phyloP scores from a whole-genome alignment of 2,797 vertebrate species.

The Anguilla megastoma region DNA sequence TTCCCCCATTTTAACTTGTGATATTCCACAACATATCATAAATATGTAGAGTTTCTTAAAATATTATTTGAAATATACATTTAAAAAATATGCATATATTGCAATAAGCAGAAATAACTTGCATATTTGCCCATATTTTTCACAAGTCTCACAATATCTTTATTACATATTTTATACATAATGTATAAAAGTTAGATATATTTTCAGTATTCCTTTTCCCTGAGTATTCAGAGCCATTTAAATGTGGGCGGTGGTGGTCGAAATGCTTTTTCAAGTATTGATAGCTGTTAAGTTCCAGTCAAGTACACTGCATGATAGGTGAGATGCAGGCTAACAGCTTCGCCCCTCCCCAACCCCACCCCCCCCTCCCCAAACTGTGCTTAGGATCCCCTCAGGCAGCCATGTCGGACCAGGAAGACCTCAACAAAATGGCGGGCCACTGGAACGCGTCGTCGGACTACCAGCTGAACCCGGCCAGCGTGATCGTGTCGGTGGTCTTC shows the following conservation, averaged over 20 bases:
- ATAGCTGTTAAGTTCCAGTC: not conserved
- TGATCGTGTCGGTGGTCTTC: slow-evolving; percentile 85
- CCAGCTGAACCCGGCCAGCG: slow-evolving; percentile 79
- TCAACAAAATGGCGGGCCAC: slow-evolving; percentile 63
- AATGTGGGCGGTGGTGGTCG: not conserved
- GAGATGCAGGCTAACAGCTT: not conserved
- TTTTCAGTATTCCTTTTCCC: too few relatives aligned
- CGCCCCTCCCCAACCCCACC: not conserved
- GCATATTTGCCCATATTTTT: too few relatives aligned
- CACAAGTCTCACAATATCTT: too few relatives aligned
- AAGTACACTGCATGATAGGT: not conserved
- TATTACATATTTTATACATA: too few relatives aligned
- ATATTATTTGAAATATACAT: too few relatives aligned
- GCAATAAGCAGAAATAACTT: too few relatives aligned
- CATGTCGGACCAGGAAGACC: slow-evolving; percentile 82
- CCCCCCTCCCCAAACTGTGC: too few relatives aligned
- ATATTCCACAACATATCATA: not conserved
- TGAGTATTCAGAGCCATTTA: not conserved
- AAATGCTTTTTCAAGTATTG: not conserved
- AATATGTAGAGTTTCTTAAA: too few relatives aligned
- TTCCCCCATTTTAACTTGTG: not conserved
- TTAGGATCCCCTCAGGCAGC: slow-evolving; percentile 25
- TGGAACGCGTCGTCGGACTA: slow-evolving; percentile 75
- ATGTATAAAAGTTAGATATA: too few relatives aligned
- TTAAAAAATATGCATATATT: too few relatives aligned